Evolutionary conservation across 2,113 vertebrate genomes (phyloP).

Genomic region (Pteronura brasiliensis): DNA sequence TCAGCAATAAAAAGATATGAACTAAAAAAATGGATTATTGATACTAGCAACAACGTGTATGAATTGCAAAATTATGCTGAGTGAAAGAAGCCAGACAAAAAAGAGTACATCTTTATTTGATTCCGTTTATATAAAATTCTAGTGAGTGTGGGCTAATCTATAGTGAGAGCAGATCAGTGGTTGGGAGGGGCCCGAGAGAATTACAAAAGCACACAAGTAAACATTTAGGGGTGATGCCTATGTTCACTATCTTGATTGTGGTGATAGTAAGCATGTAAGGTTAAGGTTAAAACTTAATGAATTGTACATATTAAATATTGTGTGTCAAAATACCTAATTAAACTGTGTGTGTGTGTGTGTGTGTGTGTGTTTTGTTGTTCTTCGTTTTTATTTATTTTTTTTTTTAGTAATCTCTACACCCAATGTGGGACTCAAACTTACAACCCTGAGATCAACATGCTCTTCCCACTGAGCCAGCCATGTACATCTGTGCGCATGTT

Average conservation of each 20-base stretch:
- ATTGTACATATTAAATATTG: not conserved
- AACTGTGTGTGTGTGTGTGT: not conserved
- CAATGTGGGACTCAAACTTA: not conserved
- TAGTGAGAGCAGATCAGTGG: not conserved
- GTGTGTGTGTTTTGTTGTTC: not conserved
- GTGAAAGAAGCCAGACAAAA: not conserved
- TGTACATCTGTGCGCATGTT: not conserved
- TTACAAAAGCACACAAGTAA: not conserved
- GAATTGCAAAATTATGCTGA: not conserved
- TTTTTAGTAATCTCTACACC: not conserved
- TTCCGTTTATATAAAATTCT: slow-evolving; percentile 28
- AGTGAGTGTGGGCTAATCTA: not conserved
- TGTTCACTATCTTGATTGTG: not conserved
- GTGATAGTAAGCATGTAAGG: not conserved
- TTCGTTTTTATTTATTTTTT: not conserved
- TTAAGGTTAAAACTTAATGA: not conserved
- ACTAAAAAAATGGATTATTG: not conserved
- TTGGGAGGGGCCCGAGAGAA: not conserved
- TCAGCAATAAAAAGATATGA: slow-evolving; percentile 28
- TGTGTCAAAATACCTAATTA: not conserved
- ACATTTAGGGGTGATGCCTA: not conserved
- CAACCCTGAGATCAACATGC: not conserved
- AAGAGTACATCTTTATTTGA: not conserved
- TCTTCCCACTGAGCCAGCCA: not conserved
- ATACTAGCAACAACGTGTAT: not conserved